Base-by-base conservation (phyloP, 1,140 invertebrate species). In the Centruroides sculpturatus region DNA sequence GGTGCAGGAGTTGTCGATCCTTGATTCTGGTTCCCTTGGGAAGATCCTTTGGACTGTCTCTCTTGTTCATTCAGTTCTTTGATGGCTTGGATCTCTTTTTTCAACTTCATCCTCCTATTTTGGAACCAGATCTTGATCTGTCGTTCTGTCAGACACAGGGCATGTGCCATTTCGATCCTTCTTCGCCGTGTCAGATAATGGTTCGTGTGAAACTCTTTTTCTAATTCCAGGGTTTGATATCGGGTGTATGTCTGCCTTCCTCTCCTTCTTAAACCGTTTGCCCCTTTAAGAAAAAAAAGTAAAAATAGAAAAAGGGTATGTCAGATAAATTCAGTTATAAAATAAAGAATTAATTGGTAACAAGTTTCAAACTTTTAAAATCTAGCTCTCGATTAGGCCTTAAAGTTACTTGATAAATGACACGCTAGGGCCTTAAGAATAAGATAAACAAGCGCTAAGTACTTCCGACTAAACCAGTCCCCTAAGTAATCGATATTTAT, bases 81-180 rank as follows among this genome's bases (percentile, higher is more conserved):
- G 77, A 97, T 97, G 72, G 92, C 92, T 51, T 66, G 64, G 12
- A 66, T 93, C 74, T 94, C 90, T 74, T 97, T 97, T 83, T 98
- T 98, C 76, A 96, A 84, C 76, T 98, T 98, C 94, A 98, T 98
- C 75, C 94, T 82, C 69, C 94, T 81, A 80, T 98, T 98, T 78
- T 98, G 92, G 79, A 98, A 97, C 92, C 92, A 97, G 75, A 97
- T 97, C 83, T 98, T 98, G 74, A 97, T 98, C 79, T 98, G 93
- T 74, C 93, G 80, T 79, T 98, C 93, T 68, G 92, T 96, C 68
- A 98, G 82, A 78, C 92, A 96, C 64, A 97, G 82, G 64, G 92
- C 88, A 76, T 97, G 92, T 67, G 93, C 93, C 53, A 98, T 96
- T 79, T 98, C 94, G 79, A 98, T 97, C 77, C 94, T 84, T 80